Percentiles rank a stretch among this genome's conserved stretches.
Evolutionary conservation across 1,140 invertebrate species (phyloP).

Genomic region (Caerostris darwini): DNA sequence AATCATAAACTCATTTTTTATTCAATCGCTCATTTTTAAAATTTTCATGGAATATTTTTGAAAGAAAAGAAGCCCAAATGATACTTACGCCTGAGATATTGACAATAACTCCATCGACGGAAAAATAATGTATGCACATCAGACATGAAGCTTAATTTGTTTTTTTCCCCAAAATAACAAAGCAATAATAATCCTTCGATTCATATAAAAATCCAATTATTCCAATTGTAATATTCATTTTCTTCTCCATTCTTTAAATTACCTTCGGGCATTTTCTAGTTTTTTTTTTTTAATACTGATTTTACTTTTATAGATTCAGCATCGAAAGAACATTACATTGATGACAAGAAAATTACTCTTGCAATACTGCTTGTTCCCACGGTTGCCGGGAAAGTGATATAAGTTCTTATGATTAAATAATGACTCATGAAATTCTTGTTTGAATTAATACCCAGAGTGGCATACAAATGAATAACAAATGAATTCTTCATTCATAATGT

Average conservation of each 20-base stretch:
- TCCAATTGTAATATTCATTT: constrained; percentile 24
- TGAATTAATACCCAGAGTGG: no score
- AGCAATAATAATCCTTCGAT: constrained; percentile 46
- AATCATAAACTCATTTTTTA: constrained; percentile 54
- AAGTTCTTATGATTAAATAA: neutral
- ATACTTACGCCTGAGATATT: constrained; percentile 5
- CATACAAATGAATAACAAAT: no score
- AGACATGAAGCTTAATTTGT: constrained; percentile 58
- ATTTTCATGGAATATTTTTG: neutral
- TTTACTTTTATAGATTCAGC: constrained; percentile 18
- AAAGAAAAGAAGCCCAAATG: neutral
- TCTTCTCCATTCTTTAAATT: neutral
- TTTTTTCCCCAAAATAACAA: constrained; percentile 31
- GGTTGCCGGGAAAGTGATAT: neutral
- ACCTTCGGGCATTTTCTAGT: neutral
- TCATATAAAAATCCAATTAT: constrained; percentile 63
- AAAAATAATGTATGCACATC: constrained; percentile 17
- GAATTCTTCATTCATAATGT: no score
- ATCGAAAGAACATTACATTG: constrained; percentile 20
- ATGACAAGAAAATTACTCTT: constrained; percentile 29
- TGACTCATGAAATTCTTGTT: neutral
- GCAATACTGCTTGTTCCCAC: neutral
- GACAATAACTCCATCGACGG: neutral
- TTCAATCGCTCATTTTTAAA: constrained; percentile 21
- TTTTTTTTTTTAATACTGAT: neutral